A percentile compares a stretch with the other conserved stretches of the same genome.
Evolutionary conservation across 2,888 invertebrate species (phyloP).

Genomic region (Sinotaia quadrata): DNA sequence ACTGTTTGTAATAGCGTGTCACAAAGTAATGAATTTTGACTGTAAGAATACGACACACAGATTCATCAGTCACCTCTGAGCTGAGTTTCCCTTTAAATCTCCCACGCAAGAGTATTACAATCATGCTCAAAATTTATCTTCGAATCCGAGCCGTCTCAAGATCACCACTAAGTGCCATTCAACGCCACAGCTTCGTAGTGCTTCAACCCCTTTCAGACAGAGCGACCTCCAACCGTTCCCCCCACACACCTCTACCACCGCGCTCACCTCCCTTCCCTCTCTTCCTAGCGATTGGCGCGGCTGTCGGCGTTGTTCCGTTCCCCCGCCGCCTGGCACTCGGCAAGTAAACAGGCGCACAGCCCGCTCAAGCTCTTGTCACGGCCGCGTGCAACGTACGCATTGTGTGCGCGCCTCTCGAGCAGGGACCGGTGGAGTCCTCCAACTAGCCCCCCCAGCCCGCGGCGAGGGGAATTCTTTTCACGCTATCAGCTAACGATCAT

Average conservation of each 20-base stretch:
- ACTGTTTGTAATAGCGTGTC: no score
- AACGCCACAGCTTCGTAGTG: not conserved
- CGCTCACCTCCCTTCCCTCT: not conserved
- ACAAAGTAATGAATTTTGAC: no score
- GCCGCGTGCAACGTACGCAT: constrained; percentile 1
- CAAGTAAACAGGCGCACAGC: constrained; percentile 28
- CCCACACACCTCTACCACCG: not conserved
- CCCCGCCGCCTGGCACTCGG: constrained; percentile 25
- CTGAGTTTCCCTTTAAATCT: no score
- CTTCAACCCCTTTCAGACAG: not conserved
- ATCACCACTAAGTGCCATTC: no score
- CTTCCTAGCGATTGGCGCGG: constrained; percentile 3
- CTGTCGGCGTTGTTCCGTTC: constrained; percentile 22
- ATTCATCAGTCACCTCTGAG: no score
- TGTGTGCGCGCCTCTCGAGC: constrained; percentile 20
- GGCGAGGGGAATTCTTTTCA: constrained; percentile 35
- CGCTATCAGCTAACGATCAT: constrained; percentile 43
- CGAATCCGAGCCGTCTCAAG: no score
- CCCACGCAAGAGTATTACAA: no score
- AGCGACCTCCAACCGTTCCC: not conserved
- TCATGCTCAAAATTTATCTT: no score
- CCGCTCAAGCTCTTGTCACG: constrained; percentile 14
- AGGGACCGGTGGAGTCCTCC: constrained; percentile 9
- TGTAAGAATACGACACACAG: no score
- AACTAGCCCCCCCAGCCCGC: constrained; percentile 23